Evolutionary conservation across 2,797 vertebrate species (phyloP), one percentile per base, ranked within the genome.

Genomic region (Neoniphon sammara): DNA sequence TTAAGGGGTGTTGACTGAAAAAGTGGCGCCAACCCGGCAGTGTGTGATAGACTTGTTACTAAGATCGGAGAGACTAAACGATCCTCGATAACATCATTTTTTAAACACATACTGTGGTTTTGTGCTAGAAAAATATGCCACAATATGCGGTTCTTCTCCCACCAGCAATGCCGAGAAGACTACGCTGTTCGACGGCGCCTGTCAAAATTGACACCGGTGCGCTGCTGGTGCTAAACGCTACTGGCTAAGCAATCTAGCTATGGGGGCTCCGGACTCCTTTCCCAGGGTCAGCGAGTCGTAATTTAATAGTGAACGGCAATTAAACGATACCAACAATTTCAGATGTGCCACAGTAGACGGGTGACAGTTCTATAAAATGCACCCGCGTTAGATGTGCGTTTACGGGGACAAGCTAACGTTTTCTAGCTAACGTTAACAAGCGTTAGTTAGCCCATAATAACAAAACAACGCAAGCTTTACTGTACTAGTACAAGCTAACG

Each of bases 1-100:
- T 88, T 20, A 78, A 91, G 85, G 91, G 88, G 91, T 90, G 89
- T 90, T 84, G 81, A 87, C 89, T 85, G 83, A 88, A 94, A 89
- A 95, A 95, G 94, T 95, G 94, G 94, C 94, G 94, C 94, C 94
- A 95, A 95, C 93, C 89, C 80, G 62, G 46, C 69, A 61, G 84
- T 63, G 78, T 68, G 74, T 71, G 66, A 78, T 87, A 92, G 92
- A 92, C 83, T 78, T 80, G 55, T 34, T 31, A 10, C 18, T 52
- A 42, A 21, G 25, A 66, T 18, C 11, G 18, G 10, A 42, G 4
- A 58, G 7, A 46, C 25, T 2, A 6, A 7, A 17, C 25, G 17
- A 12, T 49, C 20, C 31, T 25, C 1, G 0, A 21, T 11, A 0
- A 54, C 27, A 68, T 17, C 0, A 46, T 0, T 3, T 1, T 1